Percentiles rank a stretch among this genome's conserved stretches.
Conservation (phyloP, 2,113 vertebrate genomes). For the Pterocles gutturalis region DNA sequence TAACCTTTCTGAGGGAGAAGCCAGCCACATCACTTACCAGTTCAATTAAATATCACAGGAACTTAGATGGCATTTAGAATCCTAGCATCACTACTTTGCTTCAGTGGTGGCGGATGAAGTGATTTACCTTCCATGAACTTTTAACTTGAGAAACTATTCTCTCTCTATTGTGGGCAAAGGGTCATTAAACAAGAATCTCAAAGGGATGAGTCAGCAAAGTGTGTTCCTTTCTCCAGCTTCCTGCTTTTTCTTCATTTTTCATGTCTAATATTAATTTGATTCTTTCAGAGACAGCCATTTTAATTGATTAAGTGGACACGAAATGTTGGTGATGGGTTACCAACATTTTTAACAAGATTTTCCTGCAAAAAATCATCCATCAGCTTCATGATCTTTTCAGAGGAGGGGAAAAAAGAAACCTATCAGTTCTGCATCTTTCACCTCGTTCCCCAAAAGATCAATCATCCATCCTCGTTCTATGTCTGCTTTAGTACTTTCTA, state of each 20-base stretch:
- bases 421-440: not conserved
- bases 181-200: constrained; percentile 1
- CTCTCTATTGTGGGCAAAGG: not conserved
- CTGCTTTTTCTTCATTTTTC: constrained; percentile 16
- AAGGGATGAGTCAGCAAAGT: not conserved
- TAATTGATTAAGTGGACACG: not conserved
- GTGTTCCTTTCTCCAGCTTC: not conserved
- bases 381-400: not conserved
- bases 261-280: constrained; percentile 3
- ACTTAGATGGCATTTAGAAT: not conserved
- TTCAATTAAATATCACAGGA: not conserved
- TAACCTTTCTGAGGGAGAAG: not conserved
- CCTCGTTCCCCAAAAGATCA: not conserved
- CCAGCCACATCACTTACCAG: not conserved
- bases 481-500: not conserved
- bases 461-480: not conserved
- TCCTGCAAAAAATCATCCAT: not conserved
- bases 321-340: not conserved
- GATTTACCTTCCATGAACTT: constrained; percentile 11
- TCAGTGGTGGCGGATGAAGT: not conserved
- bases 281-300: not conserved
- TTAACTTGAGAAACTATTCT: not conserved
- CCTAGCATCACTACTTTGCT: not conserved
- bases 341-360: not conserved
- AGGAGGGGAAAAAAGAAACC: not conserved